Evolutionary conservation across 2,888 invertebrate species (phyloP).

Genomic region (Unio pictorum): DNA sequence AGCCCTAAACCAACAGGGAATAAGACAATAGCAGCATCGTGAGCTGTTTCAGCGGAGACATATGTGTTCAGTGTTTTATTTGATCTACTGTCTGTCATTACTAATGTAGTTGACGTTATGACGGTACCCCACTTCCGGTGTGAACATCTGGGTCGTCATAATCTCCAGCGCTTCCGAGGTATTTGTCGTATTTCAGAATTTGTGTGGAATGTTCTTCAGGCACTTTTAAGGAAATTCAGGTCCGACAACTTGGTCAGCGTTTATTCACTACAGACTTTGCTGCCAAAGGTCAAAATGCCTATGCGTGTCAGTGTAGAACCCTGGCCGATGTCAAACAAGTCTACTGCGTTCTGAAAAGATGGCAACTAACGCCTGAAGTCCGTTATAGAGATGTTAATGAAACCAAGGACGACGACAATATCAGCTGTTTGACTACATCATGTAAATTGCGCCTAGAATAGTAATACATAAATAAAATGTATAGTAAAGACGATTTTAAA

Average conservation of each 20-base stretch:
- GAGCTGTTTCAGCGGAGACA: conserved; percentile 40
- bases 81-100: conserved; percentile 65
- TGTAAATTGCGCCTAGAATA: too few species aligned
- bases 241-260: conserved; percentile 38
- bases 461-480: too few species aligned
- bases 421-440: conserved; percentile 44
- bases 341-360: conserved; percentile 47
- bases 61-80: conserved; percentile 39
- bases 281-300: conserved; percentile 51
- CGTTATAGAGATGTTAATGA: conserved; percentile 54
- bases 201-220: conserved; percentile 34
- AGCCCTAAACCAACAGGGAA: conserved; percentile 59
- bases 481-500: too few species aligned
- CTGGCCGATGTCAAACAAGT: conserved; percentile 49
- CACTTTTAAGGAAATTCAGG: conserved; percentile 19
- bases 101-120: conserved; percentile 46
- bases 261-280: conserved; percentile 38
- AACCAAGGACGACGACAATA: conserved; percentile 53
- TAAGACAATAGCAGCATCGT: conserved; percentile 41
- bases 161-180: conserved; percentile 49
- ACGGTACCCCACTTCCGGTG: conserved; percentile 26
- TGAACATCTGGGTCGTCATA: conserved; percentile 43
- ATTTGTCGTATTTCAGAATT: conserved; percentile 41
- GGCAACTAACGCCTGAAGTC: conserved; percentile 54
- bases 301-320: conserved; percentile 37